Percentiles rank a stretch among this genome's conserved stretches.
Evolutionary conservation across 53 echinoderm and acorn worm species (phyloP).

Genomic region (Antedon mediterranea): DNA sequence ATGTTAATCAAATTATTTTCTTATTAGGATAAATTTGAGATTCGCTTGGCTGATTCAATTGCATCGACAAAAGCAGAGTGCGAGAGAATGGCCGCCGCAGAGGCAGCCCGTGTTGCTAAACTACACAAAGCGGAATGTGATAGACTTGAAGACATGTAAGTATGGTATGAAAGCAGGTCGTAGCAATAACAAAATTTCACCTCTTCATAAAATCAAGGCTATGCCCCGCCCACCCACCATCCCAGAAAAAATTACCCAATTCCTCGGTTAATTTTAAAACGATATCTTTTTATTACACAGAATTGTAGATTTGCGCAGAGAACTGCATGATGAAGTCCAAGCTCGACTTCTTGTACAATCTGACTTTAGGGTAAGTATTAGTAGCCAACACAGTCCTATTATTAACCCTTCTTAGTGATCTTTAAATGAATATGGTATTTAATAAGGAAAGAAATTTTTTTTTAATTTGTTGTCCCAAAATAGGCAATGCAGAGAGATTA

Average conservation of each 20-base stretch:
- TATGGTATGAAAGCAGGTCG: background rate
- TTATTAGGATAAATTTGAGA: slow-evolving; percentile 50
- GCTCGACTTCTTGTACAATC: slow-evolving; percentile 81
- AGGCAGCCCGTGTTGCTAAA: slow-evolving; percentile 62
- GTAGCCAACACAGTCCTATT: too few species aligned
- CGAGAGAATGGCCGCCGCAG: slow-evolving; percentile 75
- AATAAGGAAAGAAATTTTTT: too few species aligned
- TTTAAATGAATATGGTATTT: too few species aligned
- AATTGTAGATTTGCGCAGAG: slow-evolving; percentile 45
- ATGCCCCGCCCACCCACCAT: too few species aligned
- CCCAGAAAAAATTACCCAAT: too few species aligned
- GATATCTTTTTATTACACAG: too few species aligned
- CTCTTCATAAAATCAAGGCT: too few species aligned
- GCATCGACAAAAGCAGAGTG: slow-evolving; percentile 52
- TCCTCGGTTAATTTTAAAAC: too few species aligned
- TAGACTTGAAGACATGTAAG: slow-evolving; percentile 70
- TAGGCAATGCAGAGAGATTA: slow-evolving; percentile 96
- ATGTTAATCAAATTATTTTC: background rate
- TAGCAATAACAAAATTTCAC: too few species aligned
- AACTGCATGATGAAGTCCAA: slow-evolving; percentile 59
- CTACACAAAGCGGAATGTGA: slow-evolving; percentile 43
- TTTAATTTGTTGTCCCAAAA: too few species aligned
- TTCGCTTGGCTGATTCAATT: slow-evolving; percentile 53
- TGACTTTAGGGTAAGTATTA: slow-evolving; percentile 73
- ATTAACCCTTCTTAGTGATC: too few species aligned